These are phyloP conservation scores for Myripristis jacobus DNA, from an alignment of 2,797 vertebrate genomes.

Conservation along the genomic window DNA sequence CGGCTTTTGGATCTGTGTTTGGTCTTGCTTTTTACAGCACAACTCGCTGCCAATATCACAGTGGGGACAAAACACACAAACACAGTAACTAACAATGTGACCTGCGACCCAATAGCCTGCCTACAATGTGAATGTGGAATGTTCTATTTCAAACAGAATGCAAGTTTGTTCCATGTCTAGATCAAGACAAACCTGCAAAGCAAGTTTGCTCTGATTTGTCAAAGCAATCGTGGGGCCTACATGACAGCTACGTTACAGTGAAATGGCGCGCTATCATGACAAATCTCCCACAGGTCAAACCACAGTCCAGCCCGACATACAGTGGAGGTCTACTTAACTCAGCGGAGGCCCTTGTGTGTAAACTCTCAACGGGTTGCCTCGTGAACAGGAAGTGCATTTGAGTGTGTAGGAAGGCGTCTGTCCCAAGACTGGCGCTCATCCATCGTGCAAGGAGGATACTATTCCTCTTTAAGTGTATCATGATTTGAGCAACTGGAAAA, in stretches of 20 bases:
- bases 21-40: constrained; percentile 51
- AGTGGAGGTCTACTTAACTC: constrained; percentile 5
- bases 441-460: constrained; percentile 5
- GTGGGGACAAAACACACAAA: too few relatives aligned
- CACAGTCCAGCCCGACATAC: constrained; percentile 5
- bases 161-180: constrained; percentile 14
- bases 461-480: neutral
- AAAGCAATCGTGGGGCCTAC: constrained; percentile 25
- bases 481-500: constrained; percentile 20
- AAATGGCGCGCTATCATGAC: constrained; percentile 10
- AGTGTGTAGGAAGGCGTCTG: constrained; percentile 15
- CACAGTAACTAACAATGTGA: constrained; percentile 4
- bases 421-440: neutral
- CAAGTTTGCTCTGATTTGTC: too few relatives aligned
- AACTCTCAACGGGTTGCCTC: constrained; percentile 28
- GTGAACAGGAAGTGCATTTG: neutral
- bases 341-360: constrained; percentile 36
- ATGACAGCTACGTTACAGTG: constrained; percentile 37
- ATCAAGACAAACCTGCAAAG: constrained; percentile 16
- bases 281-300: constrained; percentile 19
- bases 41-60: constrained; percentile 27
- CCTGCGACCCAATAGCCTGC: constrained; percentile 5
- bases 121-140: constrained; percentile 66
- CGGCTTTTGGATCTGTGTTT: constrained; percentile 5
- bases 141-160: constrained; percentile 58